phyloP scores from a whole-genome alignment of 2,888 invertebrate species.

The Yponomeuta malinellus region DNA sequence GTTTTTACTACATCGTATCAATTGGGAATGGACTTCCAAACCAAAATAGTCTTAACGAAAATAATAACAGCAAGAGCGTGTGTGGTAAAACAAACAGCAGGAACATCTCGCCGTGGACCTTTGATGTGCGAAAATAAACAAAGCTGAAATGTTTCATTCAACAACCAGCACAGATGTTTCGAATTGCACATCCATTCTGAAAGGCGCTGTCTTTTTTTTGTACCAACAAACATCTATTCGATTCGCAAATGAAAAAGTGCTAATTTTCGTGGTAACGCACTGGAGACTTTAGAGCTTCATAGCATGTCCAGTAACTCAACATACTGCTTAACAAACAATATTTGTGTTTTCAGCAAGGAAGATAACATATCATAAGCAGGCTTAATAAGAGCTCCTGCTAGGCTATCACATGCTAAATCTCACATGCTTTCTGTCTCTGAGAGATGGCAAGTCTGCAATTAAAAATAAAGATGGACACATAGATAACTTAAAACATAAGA shows the following conservation, averaged over 20 bases:
- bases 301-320: background rate
- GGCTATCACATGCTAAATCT: too few species aligned
- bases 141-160: background rate
- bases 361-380: too few species aligned
- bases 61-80: background rate
- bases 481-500: too few species aligned
- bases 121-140: slow-evolving; percentile 1
- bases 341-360: too few species aligned
- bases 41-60: background rate
- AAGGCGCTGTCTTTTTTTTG: background rate
- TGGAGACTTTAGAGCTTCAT: background rate
- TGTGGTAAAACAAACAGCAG: background rate
- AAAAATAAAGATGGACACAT: too few species aligned
- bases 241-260: background rate
- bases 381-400: too few species aligned
- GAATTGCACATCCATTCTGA: background rate
- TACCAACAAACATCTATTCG: background rate
- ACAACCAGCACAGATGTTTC: background rate
- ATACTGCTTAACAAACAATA: background rate
- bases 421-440: too few species aligned
- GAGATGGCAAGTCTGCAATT: too few species aligned
- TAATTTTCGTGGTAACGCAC: background rate
- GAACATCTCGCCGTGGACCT: background rate
- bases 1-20: too few species aligned
- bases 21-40: background rate